Percentiles rank a stretch among this genome's conserved stretches.
These are phyloP conservation scores for Hypolimnas misippus DNA, from an alignment of 2,888 invertebrate species.

Conservation along the genomic window DNA sequence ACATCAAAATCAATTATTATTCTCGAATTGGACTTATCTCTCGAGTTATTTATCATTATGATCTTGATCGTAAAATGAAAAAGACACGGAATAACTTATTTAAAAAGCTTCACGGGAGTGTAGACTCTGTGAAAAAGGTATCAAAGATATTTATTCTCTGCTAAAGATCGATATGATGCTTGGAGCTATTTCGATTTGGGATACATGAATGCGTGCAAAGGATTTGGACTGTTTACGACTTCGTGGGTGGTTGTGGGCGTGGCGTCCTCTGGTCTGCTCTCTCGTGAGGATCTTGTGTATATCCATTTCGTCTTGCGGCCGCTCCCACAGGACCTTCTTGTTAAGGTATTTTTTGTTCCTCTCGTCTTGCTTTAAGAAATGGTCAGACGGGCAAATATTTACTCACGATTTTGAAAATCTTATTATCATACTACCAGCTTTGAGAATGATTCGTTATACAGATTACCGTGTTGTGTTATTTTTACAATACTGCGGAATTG, in stretches of 20 bases:
- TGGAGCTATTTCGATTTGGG: constrained; percentile 81
- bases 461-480: constrained; percentile 19
- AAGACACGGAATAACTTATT: constrained; percentile 78
- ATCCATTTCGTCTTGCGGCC: constrained; percentile 65
- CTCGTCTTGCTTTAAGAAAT: constrained; percentile 74
- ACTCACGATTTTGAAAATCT: constrained; percentile 82
- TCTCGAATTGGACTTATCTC: constrained; percentile 77
- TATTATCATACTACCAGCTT: constrained; percentile 71
- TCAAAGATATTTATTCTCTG: constrained; percentile 58
- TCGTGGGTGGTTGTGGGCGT: constrained; percentile 84
- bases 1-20: constrained; percentile 83
- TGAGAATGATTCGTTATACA: constrained; percentile 32
- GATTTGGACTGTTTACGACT: constrained; percentile 83
- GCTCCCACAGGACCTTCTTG: constrained; percentile 83
- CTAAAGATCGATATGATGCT: constrained; percentile 58
- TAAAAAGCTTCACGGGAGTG: constrained; percentile 57
- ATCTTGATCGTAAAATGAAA: constrained; percentile 80
- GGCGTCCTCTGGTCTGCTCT: constrained; percentile 64
- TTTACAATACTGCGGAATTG: not conserved
- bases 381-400: constrained; percentile 82
- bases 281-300: constrained; percentile 48
- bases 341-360: constrained; percentile 81
- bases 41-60: constrained; percentile 82
- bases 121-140: constrained; percentile 55
- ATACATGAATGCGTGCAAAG: constrained; percentile 83